A percentile compares a stretch with the other conserved stretches of the same genome.
Conservation (phyloP, 2,888 invertebrate species). For the Drosophila paramelanica region DNA sequence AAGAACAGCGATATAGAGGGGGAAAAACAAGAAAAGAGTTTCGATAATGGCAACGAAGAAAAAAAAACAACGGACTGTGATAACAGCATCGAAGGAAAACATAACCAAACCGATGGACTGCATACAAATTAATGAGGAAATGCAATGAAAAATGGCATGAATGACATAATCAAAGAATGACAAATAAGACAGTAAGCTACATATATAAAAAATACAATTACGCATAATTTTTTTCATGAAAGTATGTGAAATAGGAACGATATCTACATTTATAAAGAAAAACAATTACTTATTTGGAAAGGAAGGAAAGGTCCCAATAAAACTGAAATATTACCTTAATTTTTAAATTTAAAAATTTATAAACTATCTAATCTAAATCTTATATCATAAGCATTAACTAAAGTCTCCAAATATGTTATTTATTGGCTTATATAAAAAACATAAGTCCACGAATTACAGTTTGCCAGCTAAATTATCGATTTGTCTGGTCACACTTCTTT, state of each 20-base stretch:
- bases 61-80: background rate
- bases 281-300: too few relatives aligned
- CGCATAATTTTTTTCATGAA: too few relatives aligned
- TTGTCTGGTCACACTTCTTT: background rate
- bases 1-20: background rate
- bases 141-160: background rate
- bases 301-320: background rate
- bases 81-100: background rate
- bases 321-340: background rate
- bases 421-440: background rate
- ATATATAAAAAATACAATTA: background rate
- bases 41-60: background rate
- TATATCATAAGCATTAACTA: too few relatives aligned
- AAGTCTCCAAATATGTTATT: background rate
- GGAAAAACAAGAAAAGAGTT: background rate
- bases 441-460: too few relatives aligned
- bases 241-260: too few relatives aligned
- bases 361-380: too few relatives aligned
- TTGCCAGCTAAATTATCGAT: conserved; percentile 1
- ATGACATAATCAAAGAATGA: background rate
- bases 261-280: too few relatives aligned
- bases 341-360: too few relatives aligned
- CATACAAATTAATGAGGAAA: background rate
- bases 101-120: background rate
- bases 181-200: too few relatives aligned